These are phyloP conservation scores for Laticauda colubrina DNA, from an alignment of 2,113 vertebrate genomes.

Conservation along the genomic window DNA sequence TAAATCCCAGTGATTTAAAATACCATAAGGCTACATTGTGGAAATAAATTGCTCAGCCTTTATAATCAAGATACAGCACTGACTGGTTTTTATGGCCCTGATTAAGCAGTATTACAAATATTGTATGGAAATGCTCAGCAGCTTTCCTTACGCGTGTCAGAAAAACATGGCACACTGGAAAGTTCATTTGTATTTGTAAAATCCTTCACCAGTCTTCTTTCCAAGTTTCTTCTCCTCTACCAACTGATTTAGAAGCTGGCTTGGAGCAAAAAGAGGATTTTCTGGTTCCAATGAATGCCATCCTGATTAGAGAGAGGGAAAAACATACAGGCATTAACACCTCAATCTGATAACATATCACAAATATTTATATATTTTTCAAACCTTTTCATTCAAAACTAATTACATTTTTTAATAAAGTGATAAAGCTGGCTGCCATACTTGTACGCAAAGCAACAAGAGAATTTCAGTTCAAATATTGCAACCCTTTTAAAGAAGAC, in stretches of 20 bases:
- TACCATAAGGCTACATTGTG: conserved; percentile 31
- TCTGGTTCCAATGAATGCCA: conserved; percentile 80
- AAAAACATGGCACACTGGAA: background rate
- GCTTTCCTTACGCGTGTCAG: background rate
- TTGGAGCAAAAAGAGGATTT: conserved; percentile 83
- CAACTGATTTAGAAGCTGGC: conserved; percentile 80
- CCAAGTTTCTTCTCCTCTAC: conserved; percentile 90
- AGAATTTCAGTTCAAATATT: background rate
- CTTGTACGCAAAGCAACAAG: background rate
- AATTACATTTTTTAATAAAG: background rate
- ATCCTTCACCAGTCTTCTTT: conserved; percentile 92
- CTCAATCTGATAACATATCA: background rate
- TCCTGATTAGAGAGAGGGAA: conserved; percentile 66
- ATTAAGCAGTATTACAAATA: conserved; percentile 26
- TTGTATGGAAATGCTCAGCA: conserved; percentile 18
- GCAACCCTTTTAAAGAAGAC: background rate
- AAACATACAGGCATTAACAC: background rate
- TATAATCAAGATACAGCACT: conserved; percentile 32
- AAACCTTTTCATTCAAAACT: background rate
- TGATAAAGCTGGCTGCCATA: background rate
- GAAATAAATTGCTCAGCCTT: conserved; percentile 39
- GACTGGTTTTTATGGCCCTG: conserved; percentile 3
- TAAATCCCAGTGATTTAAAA: conserved; percentile 44
- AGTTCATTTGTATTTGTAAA: conserved; percentile 88
- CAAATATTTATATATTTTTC: background rate